These are phyloP conservation scores for Drosophila longiperda DNA, from an alignment of 2,888 invertebrate genomes.

Conservation along the genomic window DNA sequence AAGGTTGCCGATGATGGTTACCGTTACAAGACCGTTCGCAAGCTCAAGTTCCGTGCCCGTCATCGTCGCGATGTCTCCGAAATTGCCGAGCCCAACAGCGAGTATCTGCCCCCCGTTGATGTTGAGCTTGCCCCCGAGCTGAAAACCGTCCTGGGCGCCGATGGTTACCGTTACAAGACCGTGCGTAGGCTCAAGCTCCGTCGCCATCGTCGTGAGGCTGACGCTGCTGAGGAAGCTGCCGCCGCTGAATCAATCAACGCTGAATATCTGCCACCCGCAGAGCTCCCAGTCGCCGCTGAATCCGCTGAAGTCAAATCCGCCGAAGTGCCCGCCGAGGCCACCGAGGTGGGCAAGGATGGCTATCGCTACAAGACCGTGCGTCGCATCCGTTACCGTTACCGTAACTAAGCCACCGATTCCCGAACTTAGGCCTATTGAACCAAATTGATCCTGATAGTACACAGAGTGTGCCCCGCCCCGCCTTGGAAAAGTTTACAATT, in stretches of 20 bases:
- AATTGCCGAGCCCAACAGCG: slow-evolving; percentile 68
- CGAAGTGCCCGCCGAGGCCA: slow-evolving; percentile 63
- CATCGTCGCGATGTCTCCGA: slow-evolving; percentile 83
- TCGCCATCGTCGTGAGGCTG: slow-evolving; percentile 80
- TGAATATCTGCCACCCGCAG: slow-evolving; percentile 79
- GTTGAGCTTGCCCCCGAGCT: slow-evolving; percentile 79
- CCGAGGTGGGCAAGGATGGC: slow-evolving; percentile 81
- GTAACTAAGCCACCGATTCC: slow-evolving; percentile 65
- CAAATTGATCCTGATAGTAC: slow-evolving; percentile 80
- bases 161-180: slow-evolving; percentile 80
- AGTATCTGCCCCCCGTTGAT: slow-evolving; percentile 76
- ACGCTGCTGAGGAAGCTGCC: slow-evolving; percentile 50
- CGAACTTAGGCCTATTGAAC: slow-evolving; percentile 68
- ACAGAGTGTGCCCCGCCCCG: slow-evolving; percentile 33
- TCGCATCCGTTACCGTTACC: slow-evolving; percentile 79
- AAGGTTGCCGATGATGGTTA: slow-evolving; percentile 82
- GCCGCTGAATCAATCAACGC: slow-evolving; percentile 62
- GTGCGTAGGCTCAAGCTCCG: slow-evolving; percentile 74
- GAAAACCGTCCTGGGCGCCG: slow-evolving; percentile 75
- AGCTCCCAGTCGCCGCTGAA: slow-evolving; percentile 47
- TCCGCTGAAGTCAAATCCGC: slow-evolving; percentile 54
- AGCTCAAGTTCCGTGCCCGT: slow-evolving; percentile 79
- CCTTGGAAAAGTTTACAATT: slow-evolving; percentile 16
- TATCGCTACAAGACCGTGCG: slow-evolving; percentile 84
- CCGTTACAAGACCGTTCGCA: slow-evolving; percentile 83